Conservation (phyloP, 2,888 invertebrate species). For the Cyclophora albipunctata region DNA sequence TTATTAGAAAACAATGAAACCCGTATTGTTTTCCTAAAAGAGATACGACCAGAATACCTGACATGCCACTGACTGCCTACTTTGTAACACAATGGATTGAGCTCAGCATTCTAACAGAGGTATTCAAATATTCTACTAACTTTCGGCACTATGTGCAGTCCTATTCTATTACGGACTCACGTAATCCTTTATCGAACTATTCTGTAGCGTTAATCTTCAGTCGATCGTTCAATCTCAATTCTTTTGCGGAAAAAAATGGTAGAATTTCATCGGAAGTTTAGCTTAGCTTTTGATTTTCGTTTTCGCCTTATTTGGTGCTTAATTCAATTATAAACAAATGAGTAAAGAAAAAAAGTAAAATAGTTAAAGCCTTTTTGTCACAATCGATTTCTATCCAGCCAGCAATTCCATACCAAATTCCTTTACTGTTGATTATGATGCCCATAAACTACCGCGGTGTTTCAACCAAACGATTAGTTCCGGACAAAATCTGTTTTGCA, state of each 20-base stretch:
- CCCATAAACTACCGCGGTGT: constrained; percentile 28
- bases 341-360: no score
- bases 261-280: no score
- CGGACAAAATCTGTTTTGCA: constrained; percentile 41
- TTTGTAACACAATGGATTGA: constrained; percentile 37
- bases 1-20: constrained; percentile 49
- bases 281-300: no score
- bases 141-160: constrained; percentile 1
- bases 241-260: no score
- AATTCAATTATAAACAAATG: no score
- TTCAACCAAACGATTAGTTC: constrained; percentile 48
- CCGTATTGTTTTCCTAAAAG: constrained; percentile 50
- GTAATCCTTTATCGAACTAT: no score
- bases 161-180: no score
- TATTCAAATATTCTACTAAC: constrained; percentile 22
- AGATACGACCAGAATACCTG: constrained; percentile 39
- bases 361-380: constrained; percentile 4
- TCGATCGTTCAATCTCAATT: no score
- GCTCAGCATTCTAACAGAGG: constrained; percentile 25
- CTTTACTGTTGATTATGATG: constrained; percentile 32
- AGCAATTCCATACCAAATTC: constrained; percentile 18
- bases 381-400: constrained; percentile 14
- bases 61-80: constrained; percentile 36
- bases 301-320: no score
- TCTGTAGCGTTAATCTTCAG: no score